These are phyloP conservation scores for Apamea monoglypha DNA, from an alignment of 2,888 invertebrate species.

Conservation along the genomic window DNA sequence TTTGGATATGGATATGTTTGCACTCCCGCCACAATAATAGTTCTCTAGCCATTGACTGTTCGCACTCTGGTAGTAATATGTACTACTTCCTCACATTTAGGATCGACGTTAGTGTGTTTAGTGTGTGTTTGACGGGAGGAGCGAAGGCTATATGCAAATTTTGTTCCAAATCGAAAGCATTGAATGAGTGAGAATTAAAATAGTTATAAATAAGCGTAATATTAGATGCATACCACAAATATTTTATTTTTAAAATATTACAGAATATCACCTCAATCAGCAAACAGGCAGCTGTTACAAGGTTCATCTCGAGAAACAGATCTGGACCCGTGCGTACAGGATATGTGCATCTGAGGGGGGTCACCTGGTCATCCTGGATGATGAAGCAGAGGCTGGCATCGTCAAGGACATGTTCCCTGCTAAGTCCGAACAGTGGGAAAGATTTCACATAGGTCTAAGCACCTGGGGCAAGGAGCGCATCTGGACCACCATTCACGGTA, in stretches of 20 bases:
- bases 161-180: no score
- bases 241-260: not conserved
- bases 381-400: slow-evolving; percentile 31
- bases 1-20: no score
- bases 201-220: not conserved
- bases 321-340: slow-evolving; percentile 31
- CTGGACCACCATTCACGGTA: slow-evolving; percentile 32
- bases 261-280: slow-evolving; percentile 36
- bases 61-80: no score
- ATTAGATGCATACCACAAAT: not conserved
- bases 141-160: no score
- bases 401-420: slow-evolving; percentile 23
- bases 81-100: no score
- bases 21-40: no score
- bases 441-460: slow-evolving; percentile 22
- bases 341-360: slow-evolving; percentile 42
- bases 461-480: slow-evolving; percentile 26
- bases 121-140: no score
- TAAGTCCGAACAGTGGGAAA: slow-evolving; percentile 2
- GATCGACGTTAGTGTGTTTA: no score
- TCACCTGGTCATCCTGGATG: slow-evolving; percentile 44
- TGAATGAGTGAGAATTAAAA: no score
- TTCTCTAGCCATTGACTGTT: no score
- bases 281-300: slow-evolving; percentile 55
- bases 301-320: slow-evolving; percentile 3